Base-by-base conservation (phyloP, 2,113 vertebrate genomes). In the Calyptommatus sinebrachiatus region DNA sequence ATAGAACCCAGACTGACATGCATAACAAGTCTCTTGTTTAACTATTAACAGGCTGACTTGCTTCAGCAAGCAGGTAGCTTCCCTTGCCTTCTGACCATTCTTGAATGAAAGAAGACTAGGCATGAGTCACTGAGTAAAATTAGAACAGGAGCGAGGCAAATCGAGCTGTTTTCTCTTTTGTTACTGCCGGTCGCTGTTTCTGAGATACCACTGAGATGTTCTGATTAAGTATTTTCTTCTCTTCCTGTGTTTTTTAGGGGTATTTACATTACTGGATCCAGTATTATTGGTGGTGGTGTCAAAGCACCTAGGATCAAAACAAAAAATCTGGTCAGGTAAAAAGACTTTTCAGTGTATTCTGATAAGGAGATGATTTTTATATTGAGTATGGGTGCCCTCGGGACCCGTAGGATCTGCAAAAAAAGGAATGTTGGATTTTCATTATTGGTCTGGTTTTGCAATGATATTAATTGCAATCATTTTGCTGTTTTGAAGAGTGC, bases 251-350 rank as follows among this genome's bases (percentile, higher is more conserved):
- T 89, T 57, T 57, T 26, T 87, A 99, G 98, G 98, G 98, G 98
- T 12, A 99, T 99, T 93, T 99, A 98, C 90, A 97, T 99, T 90
- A 99, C 98, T 0, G 98, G 98, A 28, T 99, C 98, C 74, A 99
- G 97, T 91, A 99, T 99, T 89, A 96, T 99, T 41, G 98, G 98
- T 7, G 98, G 98, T 75, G 98, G 98, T 83, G 98, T 99, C 65
- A 99, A 99, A 90, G 98, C 98, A 53, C 98, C 98, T 3, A 94
- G 98, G 89, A 99, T 99, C 90, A 99, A 99, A 94, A 99, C 98
- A 29, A 99, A 99, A 93, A 99, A 99, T 86, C 92, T 99, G 89
- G 98, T 99, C 89, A 99, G 98, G 98, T 99, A 93, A 75, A 90
- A 71, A 63, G 50, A 83, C 41, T 48, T 8, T 2, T 66, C 31